phyloP scores from a whole-genome alignment of 2,888 invertebrate genomes.

The Sinhomidia bicolor region DNA sequence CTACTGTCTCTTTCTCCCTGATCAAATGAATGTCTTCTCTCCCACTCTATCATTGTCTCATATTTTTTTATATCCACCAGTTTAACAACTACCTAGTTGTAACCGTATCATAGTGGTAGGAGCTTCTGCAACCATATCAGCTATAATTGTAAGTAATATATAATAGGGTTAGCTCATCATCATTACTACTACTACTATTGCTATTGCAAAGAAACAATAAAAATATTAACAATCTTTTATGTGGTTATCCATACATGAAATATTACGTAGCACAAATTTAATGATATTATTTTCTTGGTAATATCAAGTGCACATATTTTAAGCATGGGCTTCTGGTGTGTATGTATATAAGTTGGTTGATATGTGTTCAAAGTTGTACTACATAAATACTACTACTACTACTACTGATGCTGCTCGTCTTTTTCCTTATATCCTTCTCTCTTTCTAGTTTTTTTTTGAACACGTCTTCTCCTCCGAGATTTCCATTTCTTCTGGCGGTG shows the following conservation, averaged over 20 bases:
- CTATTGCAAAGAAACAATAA: too few relatives aligned
- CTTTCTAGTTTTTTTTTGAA: neutral
- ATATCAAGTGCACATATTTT: too few relatives aligned
- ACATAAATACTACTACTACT: too few relatives aligned
- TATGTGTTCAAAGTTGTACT: too few relatives aligned
- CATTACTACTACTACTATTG: too few relatives aligned
- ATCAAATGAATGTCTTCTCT: constrained; percentile 44
- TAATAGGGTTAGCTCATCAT: neutral
- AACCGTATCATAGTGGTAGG: neutral
- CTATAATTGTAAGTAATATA: neutral
- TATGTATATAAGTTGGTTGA: too few relatives aligned
- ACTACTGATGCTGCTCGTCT: too few relatives aligned
- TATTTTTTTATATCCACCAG: too few relatives aligned
- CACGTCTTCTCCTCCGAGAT: constrained; percentile 2
- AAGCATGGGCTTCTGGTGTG: too few relatives aligned
- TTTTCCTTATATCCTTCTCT: neutral
- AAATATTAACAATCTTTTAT: neutral
- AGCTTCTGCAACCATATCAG: neutral
- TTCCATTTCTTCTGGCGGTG: constrained; percentile 30
- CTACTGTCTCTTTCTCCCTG: neutral
- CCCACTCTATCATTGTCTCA: neutral
- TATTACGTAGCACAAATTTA: too few relatives aligned
- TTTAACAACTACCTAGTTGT: neutral
- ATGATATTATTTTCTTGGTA: too few relatives aligned
- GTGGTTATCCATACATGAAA: too few relatives aligned